Evolutionary conservation across 2,888 invertebrate genomes (phyloP).

Genomic region (Apoda limacodes): DNA sequence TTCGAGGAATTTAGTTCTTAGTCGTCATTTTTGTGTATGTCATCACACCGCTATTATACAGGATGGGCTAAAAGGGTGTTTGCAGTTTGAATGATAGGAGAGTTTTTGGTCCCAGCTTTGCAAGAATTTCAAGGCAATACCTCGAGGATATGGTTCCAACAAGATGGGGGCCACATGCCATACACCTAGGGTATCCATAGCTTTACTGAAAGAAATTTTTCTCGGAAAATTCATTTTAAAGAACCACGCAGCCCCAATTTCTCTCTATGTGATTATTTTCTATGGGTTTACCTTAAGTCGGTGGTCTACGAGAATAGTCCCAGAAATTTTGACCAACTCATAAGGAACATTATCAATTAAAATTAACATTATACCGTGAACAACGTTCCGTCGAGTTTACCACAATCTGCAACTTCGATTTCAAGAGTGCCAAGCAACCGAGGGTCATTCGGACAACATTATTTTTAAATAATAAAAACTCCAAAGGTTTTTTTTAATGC

Average conservation of each 20-base stretch:
- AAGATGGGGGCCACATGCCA: too few relatives aligned
- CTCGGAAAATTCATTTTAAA: constrained; percentile 10
- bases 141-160: constrained; percentile 6
- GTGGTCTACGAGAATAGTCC: constrained; percentile 17
- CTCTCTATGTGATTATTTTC: constrained; percentile 9
- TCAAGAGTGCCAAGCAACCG: constrained; percentile 17
- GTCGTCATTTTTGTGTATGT: too few relatives aligned
- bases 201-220: constrained; percentile 5
- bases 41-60: too few relatives aligned
- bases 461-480: constrained; percentile 15
- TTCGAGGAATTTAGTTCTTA: too few relatives aligned
- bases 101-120: constrained; percentile 10
- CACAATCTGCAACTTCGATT: constrained; percentile 13
- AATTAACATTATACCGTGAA: constrained; percentile 18
- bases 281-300: constrained; percentile 19
- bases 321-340: constrained; percentile 16
- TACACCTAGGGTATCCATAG: constrained; percentile 6
- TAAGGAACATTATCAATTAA: constrained; percentile 12
- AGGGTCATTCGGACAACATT: constrained; percentile 15
- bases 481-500: too few relatives aligned
- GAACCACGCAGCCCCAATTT: constrained; percentile 8
- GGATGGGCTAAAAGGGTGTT: too few relatives aligned
- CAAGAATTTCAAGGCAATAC: constrained; percentile 12
- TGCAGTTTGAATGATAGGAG: constrained; percentile 11
- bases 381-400: constrained; percentile 11